These are phyloP conservation scores for Agapostemon virescens DNA, from an alignment of 2,888 invertebrate genomes.

Conservation along the genomic window DNA sequence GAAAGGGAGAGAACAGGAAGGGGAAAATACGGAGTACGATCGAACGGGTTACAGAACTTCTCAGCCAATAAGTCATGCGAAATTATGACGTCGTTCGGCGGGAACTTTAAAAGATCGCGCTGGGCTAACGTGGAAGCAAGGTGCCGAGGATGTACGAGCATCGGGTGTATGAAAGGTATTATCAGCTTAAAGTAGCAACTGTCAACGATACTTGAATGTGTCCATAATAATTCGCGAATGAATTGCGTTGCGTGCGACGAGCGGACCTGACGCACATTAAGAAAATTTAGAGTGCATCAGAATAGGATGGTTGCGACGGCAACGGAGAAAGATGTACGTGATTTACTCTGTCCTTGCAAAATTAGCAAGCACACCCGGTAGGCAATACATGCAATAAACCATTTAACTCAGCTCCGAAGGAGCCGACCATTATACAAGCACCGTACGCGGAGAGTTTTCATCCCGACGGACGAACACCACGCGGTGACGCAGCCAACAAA, in stretches of 20 bases:
- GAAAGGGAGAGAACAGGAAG: not conserved
- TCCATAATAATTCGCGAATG: not conserved
- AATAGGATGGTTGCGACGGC: not conserved
- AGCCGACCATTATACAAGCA: no score
- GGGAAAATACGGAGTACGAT: not conserved
- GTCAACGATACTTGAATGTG: constrained; percentile 13
- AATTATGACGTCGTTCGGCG: constrained; percentile 17
- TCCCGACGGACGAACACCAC: no score
- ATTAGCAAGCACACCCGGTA: no score
- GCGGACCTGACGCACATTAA: not conserved
- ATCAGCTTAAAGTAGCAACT: constrained; percentile 18
- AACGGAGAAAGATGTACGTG: no score
- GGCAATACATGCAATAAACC: no score
- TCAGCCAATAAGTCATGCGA: constrained; percentile 21
- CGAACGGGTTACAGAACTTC: constrained; percentile 10
- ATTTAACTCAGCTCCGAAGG: no score
- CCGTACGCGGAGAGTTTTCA: no score
- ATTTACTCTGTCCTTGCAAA: no score
- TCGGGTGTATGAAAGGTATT: not conserved
- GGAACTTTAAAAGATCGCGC: not conserved
- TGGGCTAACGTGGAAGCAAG: not conserved
- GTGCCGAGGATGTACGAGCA: constrained; percentile 8
- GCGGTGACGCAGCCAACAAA: no score
- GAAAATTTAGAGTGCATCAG: not conserved
- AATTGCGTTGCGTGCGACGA: not conserved